A percentile compares a stretch with the other conserved stretches of the same genome.
Evolutionary conservation across 2,888 invertebrate species (phyloP).

Genomic region (Orchestes rusci): DNA sequence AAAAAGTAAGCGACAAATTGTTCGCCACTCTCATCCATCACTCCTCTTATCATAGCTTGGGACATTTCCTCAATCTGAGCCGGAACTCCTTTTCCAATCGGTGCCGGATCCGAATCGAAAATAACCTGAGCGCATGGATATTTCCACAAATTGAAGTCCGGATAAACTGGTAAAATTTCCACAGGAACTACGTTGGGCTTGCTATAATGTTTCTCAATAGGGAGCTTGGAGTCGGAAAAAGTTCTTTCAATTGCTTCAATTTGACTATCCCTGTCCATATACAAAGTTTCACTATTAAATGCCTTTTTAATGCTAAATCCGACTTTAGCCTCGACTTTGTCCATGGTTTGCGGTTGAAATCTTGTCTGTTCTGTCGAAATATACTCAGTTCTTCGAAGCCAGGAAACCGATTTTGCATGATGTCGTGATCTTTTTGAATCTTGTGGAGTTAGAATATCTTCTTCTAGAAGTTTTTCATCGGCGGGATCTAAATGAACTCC

Average conservation of each 20-base stretch:
- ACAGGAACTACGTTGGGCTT: conserved; percentile 92
- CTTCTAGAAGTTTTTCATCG: conserved; percentile 93
- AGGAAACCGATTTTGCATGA: conserved; percentile 95
- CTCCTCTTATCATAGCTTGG: conserved; percentile 99
- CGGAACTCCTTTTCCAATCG: conserved; percentile 75
- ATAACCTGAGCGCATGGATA: conserved; percentile 97
- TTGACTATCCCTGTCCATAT: conserved; percentile 95
- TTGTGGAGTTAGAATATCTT: conserved; percentile 83
- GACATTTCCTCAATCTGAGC: conserved; percentile 96
- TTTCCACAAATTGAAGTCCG: conserved; percentile 96
- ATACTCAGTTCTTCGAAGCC: conserved; percentile 97
- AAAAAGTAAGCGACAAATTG: conserved; percentile 99
- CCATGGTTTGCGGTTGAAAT: conserved; percentile 92
- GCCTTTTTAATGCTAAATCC: conserved; percentile 97
- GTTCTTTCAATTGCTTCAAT: conserved; percentile 97
- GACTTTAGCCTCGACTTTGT: conserved; percentile 98
- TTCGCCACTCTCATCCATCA: conserved; percentile 98
- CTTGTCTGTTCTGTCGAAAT: conserved; percentile 98
- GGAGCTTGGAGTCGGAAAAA: conserved; percentile 80
- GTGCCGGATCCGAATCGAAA: conserved; percentile 97
- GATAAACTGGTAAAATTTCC: conserved; percentile 81
- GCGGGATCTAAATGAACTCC: conserved; percentile 71
- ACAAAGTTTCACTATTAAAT: conserved; percentile 79
- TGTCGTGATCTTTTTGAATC: conserved; percentile 87
- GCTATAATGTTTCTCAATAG: conserved; percentile 89